A percentile compares a stretch with the other conserved stretches of the same genome.
Evolutionary conservation across 2,888 invertebrate genomes (phyloP).

Genomic region (Morpho achilles): DNA sequence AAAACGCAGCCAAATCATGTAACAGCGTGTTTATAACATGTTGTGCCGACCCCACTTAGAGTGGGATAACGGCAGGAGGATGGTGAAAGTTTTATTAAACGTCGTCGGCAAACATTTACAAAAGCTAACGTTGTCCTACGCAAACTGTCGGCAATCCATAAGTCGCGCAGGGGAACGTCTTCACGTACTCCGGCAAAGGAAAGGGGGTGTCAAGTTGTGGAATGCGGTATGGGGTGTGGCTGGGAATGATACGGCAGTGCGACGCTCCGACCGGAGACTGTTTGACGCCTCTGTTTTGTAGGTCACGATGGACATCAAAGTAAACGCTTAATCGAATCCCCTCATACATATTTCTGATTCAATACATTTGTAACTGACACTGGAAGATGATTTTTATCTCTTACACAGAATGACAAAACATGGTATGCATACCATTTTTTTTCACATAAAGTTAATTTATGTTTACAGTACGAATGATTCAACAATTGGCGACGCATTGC

Average conservation of each 20-base stretch:
- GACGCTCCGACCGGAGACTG: slow-evolving; percentile 44
- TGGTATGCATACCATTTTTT: too few relatives aligned
- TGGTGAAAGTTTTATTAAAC: too few relatives aligned
- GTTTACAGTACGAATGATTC: too few relatives aligned
- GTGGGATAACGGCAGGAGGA: too few relatives aligned
- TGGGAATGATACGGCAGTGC: slow-evolving; percentile 58
- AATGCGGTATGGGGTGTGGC: slow-evolving; percentile 8
- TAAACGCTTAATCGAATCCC: neutral
- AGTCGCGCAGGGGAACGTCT: slow-evolving; percentile 15
- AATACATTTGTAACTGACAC: too few relatives aligned
- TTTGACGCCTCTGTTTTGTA: slow-evolving; percentile 34
- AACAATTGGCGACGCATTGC: too few relatives aligned
- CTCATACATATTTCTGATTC: neutral
- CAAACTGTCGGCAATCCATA: slow-evolving; percentile 18
- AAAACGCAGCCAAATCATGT: too few relatives aligned
- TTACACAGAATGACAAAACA: too few relatives aligned
- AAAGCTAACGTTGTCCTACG: neutral
- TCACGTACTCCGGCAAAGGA: slow-evolving; percentile 10
- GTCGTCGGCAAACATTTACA: neutral
- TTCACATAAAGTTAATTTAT: too few relatives aligned
- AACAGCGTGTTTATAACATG: too few relatives aligned
- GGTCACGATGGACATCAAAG: slow-evolving; percentile 22
- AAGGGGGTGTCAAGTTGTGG: slow-evolving; percentile 1
- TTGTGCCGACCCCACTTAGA: too few relatives aligned
- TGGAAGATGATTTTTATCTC: too few relatives aligned